Evolutionary conservation across 2,113 vertebrate species (phyloP).

Genomic region (Cricetomys ansorgei): DNA sequence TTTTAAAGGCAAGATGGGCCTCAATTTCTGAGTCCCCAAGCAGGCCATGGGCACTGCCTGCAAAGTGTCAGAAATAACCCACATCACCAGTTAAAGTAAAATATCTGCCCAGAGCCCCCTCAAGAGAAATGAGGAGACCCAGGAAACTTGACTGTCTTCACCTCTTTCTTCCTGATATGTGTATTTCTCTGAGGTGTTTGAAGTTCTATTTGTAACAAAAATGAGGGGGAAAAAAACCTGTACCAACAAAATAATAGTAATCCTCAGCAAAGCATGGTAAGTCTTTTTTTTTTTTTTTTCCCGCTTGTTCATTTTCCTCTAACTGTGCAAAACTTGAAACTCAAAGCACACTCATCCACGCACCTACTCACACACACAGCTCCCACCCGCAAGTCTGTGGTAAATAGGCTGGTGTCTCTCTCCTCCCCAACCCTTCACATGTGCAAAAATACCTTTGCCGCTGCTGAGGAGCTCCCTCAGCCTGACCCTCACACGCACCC

Average conservation of each 20-base stretch:
- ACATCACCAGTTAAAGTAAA: constrained; percentile 52
- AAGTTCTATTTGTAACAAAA: constrained; percentile 74
- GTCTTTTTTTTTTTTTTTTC: constrained; percentile 65
- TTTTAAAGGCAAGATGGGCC: constrained; percentile 35
- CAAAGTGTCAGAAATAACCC: constrained; percentile 70
- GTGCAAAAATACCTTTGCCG: constrained; percentile 78
- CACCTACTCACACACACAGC: constrained; percentile 68
- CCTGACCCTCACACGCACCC: constrained; percentile 57
- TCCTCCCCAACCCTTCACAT: constrained; percentile 65
- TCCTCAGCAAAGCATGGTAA: constrained; percentile 76
- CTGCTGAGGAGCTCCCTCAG: constrained; percentile 37
- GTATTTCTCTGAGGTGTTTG: constrained; percentile 79
- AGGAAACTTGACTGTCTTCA: constrained; percentile 41
- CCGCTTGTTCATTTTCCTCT: constrained; percentile 80
- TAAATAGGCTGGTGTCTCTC: constrained; percentile 71
- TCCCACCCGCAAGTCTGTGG: constrained; percentile 75
- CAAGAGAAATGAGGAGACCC: not conserved
- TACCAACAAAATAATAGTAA: constrained; percentile 83
- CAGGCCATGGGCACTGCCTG: constrained; percentile 87
- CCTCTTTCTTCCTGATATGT: constrained; percentile 46
- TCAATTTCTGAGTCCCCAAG: constrained; percentile 90
- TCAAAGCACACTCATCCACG: not conserved
- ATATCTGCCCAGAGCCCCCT: not conserved
- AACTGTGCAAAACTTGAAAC: constrained; percentile 89
- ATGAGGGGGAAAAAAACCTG: constrained; percentile 51